Conservation (phyloP, 2,113 vertebrate species). For the Thermophis baileyi region DNA sequence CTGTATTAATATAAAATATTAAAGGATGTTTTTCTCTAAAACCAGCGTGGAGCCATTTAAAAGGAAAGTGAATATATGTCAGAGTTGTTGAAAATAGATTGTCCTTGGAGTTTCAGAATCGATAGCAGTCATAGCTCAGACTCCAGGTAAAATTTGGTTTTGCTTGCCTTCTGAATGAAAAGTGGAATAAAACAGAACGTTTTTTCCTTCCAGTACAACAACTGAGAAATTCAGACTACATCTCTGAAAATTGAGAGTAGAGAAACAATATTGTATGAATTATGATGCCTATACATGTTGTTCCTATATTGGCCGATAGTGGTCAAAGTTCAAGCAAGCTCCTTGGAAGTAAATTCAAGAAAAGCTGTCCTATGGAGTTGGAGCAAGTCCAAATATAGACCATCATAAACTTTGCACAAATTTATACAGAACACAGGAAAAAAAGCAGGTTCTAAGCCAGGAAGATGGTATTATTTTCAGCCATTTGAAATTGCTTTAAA, state of each 20-base stretch:
- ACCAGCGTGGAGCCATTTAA: not conserved
- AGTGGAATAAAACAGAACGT: not conserved
- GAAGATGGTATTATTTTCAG: not conserved
- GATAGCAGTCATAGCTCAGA: not conserved
- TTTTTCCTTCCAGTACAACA: not conserved
- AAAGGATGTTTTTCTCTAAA: constrained; percentile 21
- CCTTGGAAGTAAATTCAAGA: not conserved
- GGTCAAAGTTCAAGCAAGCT: not conserved
- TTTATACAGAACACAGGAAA: not conserved
- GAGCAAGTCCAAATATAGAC: not conserved
- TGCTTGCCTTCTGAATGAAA: constrained; percentile 7
- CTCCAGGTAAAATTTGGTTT: not conserved
- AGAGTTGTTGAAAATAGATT: not conserved
- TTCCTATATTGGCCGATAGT: not conserved
- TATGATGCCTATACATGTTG: not conserved
- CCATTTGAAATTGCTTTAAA: constrained; percentile 3
- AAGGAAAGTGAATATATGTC: not conserved
- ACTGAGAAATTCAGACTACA: not conserved
- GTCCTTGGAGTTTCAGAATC: constrained; percentile 22
- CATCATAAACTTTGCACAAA: not conserved
- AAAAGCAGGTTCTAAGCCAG: not conserved
- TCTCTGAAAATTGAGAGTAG: not conserved
- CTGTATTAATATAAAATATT: constrained; percentile 20
- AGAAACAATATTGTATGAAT: not conserved
- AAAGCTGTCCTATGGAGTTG: not conserved